Percentiles rank a stretch among this genome's conserved stretches.
Conservation (phyloP, 2,113 vertebrate species). For the Plotosus lineatus region DNA sequence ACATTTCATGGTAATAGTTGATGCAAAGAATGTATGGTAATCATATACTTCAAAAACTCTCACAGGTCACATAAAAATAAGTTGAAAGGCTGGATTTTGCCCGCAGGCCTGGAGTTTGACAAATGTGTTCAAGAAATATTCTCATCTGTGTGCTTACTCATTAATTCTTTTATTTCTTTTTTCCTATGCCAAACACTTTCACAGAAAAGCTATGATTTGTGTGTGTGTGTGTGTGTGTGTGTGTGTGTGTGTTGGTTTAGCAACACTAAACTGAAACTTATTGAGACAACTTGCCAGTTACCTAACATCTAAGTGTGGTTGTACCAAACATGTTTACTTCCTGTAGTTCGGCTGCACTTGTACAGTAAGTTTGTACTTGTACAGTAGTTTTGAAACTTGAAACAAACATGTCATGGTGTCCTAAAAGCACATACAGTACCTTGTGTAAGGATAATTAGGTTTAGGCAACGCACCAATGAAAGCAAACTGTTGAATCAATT, state of each 20-base stretch:
- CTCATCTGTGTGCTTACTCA: background rate
- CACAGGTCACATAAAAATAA: too few relatives aligned
- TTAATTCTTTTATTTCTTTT: background rate
- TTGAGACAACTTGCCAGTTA: background rate
- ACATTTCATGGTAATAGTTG: too few relatives aligned
- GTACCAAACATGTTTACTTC: background rate
- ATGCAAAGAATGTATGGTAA: too few relatives aligned
- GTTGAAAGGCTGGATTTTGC: too few relatives aligned
- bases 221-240: background rate
- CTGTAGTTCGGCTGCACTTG: background rate
- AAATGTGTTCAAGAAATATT: background rate
- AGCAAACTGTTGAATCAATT: background rate
- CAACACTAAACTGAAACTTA: conserved; percentile 15
- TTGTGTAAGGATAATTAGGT: background rate
- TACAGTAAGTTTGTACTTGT: background rate
- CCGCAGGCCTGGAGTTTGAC: too few relatives aligned
- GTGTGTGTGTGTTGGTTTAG: background rate
- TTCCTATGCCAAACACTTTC: background rate
- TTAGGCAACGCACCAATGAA: background rate
- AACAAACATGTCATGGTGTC: background rate
- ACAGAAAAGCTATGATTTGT: background rate
- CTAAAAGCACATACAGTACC: background rate
- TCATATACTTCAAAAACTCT: too few relatives aligned
- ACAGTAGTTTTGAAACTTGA: too few relatives aligned
- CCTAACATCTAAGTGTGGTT: background rate